Percentiles rank a stretch among this genome's conserved stretches.
These are phyloP conservation scores for Pseudomyrmex pallidus DNA, from an alignment of 1,140 invertebrate species.

Conservation along the genomic window DNA sequence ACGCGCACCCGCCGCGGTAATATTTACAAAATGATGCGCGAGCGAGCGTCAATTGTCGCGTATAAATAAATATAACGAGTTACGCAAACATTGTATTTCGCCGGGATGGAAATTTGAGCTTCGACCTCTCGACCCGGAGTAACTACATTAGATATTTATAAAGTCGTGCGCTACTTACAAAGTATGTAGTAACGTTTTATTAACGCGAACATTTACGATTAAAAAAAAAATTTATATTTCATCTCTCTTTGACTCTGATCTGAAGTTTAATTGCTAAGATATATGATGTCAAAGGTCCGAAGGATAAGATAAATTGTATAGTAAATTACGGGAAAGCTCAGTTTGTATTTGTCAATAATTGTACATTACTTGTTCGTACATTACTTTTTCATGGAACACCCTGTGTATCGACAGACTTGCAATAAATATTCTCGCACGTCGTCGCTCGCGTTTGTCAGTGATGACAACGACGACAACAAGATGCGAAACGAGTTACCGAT, in stretches of 20 bases:
- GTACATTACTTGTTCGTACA: not conserved
- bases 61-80: slow-evolving; percentile 65
- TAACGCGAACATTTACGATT: not conserved
- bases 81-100: slow-evolving; percentile 15
- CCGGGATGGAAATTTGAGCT: slow-evolving; percentile 15
- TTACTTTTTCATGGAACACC: not conserved
- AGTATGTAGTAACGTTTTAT: not conserved
- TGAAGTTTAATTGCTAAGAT: slow-evolving; percentile 9
- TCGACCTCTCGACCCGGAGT: not conserved
- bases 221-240: not conserved
- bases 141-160: not conserved
- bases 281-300: slow-evolving; percentile 3
- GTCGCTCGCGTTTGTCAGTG: not conserved
- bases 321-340: not conserved
- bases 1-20: slow-evolving; percentile 27
- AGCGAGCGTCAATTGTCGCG: slow-evolving; percentile 49
- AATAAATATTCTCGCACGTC: slow-evolving; percentile 23
- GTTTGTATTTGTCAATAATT: not conserved
- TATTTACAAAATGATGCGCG: slow-evolving; percentile 74
- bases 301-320: not conserved
- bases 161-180: not conserved
- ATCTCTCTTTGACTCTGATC: not conserved
- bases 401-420: not conserved
- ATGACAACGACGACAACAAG: slow-evolving; percentile 27
- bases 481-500: slow-evolving; percentile 38